phyloP scores from a whole-genome alignment of 1,140 invertebrate genomes.

The Maconellicoccus hirsutus region DNA sequence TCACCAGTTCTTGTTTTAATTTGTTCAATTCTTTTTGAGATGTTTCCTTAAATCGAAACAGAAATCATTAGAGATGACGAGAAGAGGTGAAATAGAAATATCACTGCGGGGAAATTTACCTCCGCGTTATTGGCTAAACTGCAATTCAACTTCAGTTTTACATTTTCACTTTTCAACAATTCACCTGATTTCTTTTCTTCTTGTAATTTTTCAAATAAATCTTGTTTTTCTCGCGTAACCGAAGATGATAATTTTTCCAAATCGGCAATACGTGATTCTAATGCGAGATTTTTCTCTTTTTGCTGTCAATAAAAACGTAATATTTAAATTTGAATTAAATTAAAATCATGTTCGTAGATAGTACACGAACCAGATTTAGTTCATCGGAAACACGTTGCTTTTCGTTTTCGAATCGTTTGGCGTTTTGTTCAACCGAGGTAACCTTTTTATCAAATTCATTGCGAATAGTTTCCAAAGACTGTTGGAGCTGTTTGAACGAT shows the following conservation, averaged over 20 bases:
- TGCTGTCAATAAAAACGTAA: not conserved
- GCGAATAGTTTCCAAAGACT: not conserved
- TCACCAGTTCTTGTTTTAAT: slow-evolving; percentile 45
- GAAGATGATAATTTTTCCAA: not conserved
- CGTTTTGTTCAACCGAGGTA: not conserved
- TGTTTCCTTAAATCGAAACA: slow-evolving; percentile 36
- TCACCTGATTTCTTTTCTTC: slow-evolving; percentile 40
- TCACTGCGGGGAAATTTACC: slow-evolving; percentile 32
- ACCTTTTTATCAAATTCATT: not conserved
- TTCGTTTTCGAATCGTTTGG: not conserved
- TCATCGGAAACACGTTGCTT: not conserved
- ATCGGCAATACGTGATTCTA: not conserved
- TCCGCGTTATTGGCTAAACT: slow-evolving; percentile 40
- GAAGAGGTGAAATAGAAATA: not conserved
- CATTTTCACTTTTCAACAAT: slow-evolving; percentile 41
- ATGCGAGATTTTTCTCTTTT: not conserved
- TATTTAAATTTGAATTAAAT: too few species aligned
- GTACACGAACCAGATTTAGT: not conserved
- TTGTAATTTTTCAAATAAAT: slow-evolving; percentile 39
- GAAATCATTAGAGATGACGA: not conserved
- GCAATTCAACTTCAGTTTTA: slow-evolving; percentile 36
- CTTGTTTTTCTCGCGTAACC: slow-evolving; percentile 22
- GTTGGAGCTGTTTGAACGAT: slow-evolving; percentile 5
- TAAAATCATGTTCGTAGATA: too few species aligned
- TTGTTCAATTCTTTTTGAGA: slow-evolving; percentile 43